A percentile compares a stretch with the other conserved stretches of the same genome.
Evolutionary conservation across 1,140 invertebrate genomes (phyloP).

Genomic region (Rhopalosiphum maidis): DNA sequence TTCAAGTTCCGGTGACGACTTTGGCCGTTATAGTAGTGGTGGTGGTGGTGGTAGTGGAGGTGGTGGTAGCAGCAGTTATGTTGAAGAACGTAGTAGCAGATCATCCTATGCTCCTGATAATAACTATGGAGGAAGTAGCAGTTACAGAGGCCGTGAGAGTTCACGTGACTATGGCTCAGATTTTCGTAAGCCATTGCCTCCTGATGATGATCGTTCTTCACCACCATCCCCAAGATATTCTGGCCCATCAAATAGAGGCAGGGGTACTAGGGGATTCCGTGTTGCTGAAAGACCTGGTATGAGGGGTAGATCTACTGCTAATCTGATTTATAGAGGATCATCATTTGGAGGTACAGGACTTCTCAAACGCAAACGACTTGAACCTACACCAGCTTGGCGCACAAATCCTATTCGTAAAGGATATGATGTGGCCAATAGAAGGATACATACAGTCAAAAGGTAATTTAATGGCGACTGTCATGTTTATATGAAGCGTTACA

Average conservation of each 20-base stretch:
- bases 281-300: slow-evolving; percentile 49
- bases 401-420: slow-evolving; percentile 50
- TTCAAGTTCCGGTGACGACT: slow-evolving; percentile 52
- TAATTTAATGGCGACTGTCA: slow-evolving; percentile 53
- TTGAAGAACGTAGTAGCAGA: slow-evolving; percentile 42
- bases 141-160: slow-evolving; percentile 50
- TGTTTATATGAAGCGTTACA: slow-evolving; percentile 43
- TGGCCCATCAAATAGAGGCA: slow-evolving; percentile 46
- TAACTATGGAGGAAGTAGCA: slow-evolving; percentile 54
- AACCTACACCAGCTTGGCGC: slow-evolving; percentile 37
- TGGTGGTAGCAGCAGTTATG: slow-evolving; percentile 32
- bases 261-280: slow-evolving; percentile 52
- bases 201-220: slow-evolving; percentile 42
- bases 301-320: slow-evolving; percentile 50
- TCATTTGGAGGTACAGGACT: slow-evolving; percentile 48
- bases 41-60: background rate
- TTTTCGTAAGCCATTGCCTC: slow-evolving; percentile 53
- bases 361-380: slow-evolving; percentile 54
- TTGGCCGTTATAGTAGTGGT: slow-evolving; percentile 55
- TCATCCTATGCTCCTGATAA: slow-evolving; percentile 33
- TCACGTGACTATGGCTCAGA: slow-evolving; percentile 51
- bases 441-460: slow-evolving; percentile 56
- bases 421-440: slow-evolving; percentile 52
- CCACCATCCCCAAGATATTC: slow-evolving; percentile 49
- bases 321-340: slow-evolving; percentile 51